Percentiles rank a stretch among this genome's conserved stretches.
These are phyloP conservation scores for Phortica magna DNA, from an alignment of 2,888 invertebrate species.

Conservation along the genomic window DNA sequence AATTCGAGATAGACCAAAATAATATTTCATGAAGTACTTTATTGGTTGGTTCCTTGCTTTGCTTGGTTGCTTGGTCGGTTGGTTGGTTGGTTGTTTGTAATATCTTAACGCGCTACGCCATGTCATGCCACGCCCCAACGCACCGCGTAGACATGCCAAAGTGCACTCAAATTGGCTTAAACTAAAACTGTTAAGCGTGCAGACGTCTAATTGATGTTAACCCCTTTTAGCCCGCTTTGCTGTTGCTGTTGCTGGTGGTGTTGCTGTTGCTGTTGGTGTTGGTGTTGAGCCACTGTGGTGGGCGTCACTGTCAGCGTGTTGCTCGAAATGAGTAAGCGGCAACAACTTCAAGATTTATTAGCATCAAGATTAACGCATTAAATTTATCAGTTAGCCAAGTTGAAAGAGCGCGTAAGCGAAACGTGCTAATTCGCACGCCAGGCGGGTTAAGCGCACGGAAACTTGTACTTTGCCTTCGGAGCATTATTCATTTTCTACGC, in stretches of 20 bases:
- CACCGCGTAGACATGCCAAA: constrained; percentile 42
- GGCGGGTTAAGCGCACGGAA: constrained; percentile 11
- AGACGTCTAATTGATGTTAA: constrained; percentile 71
- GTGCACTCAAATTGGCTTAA: constrained; percentile 74
- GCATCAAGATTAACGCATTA: constrained; percentile 77
- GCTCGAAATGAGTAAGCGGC: constrained; percentile 70
- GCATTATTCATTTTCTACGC: not conserved
- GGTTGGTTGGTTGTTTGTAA: not conserved
- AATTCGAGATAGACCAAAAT: constrained; percentile 40
- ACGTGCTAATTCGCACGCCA: constrained; percentile 20
- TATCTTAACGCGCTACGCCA: not conserved
- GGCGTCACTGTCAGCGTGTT: constrained; percentile 34
- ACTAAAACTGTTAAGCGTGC: constrained; percentile 67
- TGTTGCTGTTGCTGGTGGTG: not conserved
- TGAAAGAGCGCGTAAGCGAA: not conserved
- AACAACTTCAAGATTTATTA: constrained; percentile 76
- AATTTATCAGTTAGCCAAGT: constrained; percentile 60
- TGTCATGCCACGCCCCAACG: not conserved
- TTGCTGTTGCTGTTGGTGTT: not conserved
- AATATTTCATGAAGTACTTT: constrained; percentile 58
- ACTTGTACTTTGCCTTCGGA: not conserved
- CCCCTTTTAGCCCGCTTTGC: constrained; percentile 26
- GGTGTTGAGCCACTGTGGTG: not conserved
- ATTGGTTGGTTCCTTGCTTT: no score
- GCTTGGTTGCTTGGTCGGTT: not conserved